Evolutionary conservation across 2,888 invertebrate genomes (phyloP).

Genomic region (Pasiphila rectangulata): DNA sequence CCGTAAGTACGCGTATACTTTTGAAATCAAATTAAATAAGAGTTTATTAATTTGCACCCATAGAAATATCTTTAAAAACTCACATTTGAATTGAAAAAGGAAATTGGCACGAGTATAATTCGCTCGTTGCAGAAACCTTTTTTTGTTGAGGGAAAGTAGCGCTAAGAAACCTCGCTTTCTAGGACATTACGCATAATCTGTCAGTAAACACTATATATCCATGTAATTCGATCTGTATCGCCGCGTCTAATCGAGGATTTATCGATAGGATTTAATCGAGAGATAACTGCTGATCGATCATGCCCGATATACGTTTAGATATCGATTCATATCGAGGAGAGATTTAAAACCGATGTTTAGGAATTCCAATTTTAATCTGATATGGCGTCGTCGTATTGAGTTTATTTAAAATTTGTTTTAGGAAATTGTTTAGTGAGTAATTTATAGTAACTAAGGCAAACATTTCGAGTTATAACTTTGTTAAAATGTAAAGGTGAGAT

Average conservation of each 20-base stretch:
- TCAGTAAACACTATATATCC: conserved; percentile 48
- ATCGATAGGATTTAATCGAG: conserved; percentile 60
- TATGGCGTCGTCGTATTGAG: conserved; percentile 6
- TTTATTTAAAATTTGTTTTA: background rate
- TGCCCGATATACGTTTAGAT: conserved; percentile 62
- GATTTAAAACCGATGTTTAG: conserved; percentile 54
- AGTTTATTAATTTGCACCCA: no score
- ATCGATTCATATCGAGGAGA: conserved; percentile 60
- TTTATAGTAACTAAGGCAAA: no score
- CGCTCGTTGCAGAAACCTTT: no score
- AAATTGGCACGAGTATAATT: no score
- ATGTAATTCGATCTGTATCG: conserved; percentile 64
- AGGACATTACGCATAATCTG: conserved; percentile 27
- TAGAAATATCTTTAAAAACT: no score
- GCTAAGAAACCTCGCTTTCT: background rate
- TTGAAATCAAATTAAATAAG: no score
- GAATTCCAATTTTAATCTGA: conserved; percentile 34
- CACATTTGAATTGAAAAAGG: no score
- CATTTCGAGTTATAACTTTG: no score
- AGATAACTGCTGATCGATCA: conserved; percentile 66
- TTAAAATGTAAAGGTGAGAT: no score
- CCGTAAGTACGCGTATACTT: no score
- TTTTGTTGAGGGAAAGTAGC: no score
- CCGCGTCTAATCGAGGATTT: conserved; percentile 48
- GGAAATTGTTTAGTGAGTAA: no score